A percentile compares a stretch with the other conserved stretches of the same genome.
Conservation (phyloP, 2,797 vertebrate species). For the Lacerta bilineata region DNA sequence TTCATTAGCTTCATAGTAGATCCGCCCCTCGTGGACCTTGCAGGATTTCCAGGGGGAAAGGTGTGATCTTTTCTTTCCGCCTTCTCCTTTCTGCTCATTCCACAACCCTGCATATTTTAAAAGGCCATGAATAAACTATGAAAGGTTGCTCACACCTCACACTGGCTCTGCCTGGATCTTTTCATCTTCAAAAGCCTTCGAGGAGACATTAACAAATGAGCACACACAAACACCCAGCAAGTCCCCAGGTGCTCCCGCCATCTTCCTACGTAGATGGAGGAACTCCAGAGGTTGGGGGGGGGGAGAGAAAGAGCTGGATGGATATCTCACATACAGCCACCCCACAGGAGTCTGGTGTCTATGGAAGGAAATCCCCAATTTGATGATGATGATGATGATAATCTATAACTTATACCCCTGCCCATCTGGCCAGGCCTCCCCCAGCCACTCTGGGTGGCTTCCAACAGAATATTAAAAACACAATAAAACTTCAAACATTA, state of each 20-base stretch:
- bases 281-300: background rate
- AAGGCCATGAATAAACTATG: conserved; percentile 73
- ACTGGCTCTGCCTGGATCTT: conserved; percentile 52
- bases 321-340: background rate
- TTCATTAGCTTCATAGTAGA: too few species aligned
- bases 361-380: background rate
- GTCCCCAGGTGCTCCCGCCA: background rate
- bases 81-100: conserved; percentile 9
- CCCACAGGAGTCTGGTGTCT: background rate
- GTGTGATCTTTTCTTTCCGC: background rate
- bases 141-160: conserved; percentile 49
- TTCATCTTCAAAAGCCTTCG: conserved; percentile 67
- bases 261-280: background rate
- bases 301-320: background rate
- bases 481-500: too few species aligned
- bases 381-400: too few species aligned
- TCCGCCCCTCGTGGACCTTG: background rate
- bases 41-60: conserved; percentile 17
- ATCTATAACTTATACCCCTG: too few species aligned
- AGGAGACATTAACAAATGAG: conserved; percentile 64
- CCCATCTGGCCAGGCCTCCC: too few species aligned
- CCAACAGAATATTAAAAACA: too few species aligned
- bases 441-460: too few species aligned
- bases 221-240: background rate
- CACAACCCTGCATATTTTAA: conserved; percentile 50